Evolutionary conservation across 2,888 invertebrate genomes (phyloP), one percentile per base, ranked within the genome.

Genomic region (Gerosis bhagava): DNA sequence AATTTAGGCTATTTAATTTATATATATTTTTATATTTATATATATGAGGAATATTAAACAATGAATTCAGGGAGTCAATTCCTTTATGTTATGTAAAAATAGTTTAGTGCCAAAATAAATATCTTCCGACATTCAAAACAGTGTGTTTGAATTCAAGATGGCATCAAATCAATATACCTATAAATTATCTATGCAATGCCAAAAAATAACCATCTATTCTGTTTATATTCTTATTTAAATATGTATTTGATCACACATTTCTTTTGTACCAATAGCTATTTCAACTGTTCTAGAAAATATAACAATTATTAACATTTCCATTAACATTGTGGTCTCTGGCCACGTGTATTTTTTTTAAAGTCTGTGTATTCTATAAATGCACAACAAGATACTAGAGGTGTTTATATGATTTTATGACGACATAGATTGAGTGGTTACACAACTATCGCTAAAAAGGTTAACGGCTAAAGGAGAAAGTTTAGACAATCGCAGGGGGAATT

Each of bases 21-120:
- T n/a, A n/a, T n/a, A n/a, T n/a, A n/a, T n/a, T n/a, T n/a, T n/a
- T n/a, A n/a, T n/a, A n/a, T n/a, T n/a, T n/a, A n/a, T n/a, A n/a
- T n/a, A n/a, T n/a, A 60, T 65, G 58, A 64, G 56, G 63, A 58
- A 29, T 45, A 45, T 45, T 37, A 31, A 45, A 45, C 45, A 68
- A 61, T 60, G 57, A 61, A 67, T 60, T 62, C 63, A 51, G 54
- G 61, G 49, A 48, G 37, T 79, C 79, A 82, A 83, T 83, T 82
- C 80, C 80, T 62, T 70, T 54, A 69, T 69, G 62, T 59, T 60
- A 52, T 65, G 56, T 57, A 73, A 75, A 79, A 74, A 77, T 74
- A 70, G 36, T 37, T 58, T 63, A 57, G 60, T 70, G 74, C 71
- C 74, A 79, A 81, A 81, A 81, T 80, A 81, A 58, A 70, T 62